Evolutionary conservation across 2,113 vertebrate species (phyloP).

Genomic region (Marcusenius ussheri): DNA sequence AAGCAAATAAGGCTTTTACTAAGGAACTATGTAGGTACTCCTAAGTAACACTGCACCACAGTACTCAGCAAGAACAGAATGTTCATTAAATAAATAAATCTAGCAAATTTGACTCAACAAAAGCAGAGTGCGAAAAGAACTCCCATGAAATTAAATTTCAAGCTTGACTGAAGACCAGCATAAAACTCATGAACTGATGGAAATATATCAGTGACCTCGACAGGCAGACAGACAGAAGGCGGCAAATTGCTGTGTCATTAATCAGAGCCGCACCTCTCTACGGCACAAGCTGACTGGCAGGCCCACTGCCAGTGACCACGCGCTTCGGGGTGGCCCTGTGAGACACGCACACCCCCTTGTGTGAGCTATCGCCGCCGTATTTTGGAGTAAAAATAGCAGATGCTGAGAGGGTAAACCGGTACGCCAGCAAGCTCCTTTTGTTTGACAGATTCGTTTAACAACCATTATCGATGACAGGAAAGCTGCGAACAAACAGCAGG

Average conservation of each 20-base stretch:
- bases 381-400: not conserved
- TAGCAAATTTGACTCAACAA: not conserved
- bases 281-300: constrained; percentile 48
- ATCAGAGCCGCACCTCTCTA: constrained; percentile 48
- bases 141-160: constrained; percentile 54
- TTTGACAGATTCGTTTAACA: not conserved
- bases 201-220: constrained; percentile 52
- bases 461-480: not conserved
- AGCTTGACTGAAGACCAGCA: constrained; percentile 49
- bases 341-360: not conserved
- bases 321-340: not conserved
- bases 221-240: constrained; percentile 50
- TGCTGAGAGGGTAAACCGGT: not conserved
- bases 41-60: not conserved
- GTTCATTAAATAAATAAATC: not conserved
- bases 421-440: not conserved
- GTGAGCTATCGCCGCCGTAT: not conserved
- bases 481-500: not conserved
- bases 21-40: not conserved
- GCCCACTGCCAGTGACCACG: constrained; percentile 36
- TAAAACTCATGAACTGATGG: constrained; percentile 47
- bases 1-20: not conserved
- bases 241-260: constrained; percentile 47
- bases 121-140: constrained; percentile 28
- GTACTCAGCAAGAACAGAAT: not conserved